Conservation (phyloP, 30 jellyfish, hydroid and myxozoan species). For the Nemopilema nomurai region DNA sequence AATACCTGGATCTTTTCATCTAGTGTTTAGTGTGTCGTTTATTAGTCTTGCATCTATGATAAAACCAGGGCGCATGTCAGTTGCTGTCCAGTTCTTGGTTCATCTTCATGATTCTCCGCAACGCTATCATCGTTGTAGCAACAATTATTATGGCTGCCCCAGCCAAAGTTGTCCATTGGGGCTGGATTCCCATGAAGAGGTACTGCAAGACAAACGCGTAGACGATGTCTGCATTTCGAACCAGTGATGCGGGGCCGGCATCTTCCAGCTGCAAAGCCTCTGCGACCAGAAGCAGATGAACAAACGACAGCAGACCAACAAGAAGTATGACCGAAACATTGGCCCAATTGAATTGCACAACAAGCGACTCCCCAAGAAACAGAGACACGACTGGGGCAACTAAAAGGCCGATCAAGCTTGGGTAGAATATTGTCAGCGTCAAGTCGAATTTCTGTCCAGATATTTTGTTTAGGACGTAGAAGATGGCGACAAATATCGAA, state of each 20-base stretch:
- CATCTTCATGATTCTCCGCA: slow-evolving; percentile 39
- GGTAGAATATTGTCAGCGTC: slow-evolving; percentile 70
- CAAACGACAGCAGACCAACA: slow-evolving; percentile 81
- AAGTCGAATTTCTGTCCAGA: slow-evolving; percentile 70
- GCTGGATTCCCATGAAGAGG: slow-evolving; percentile 64
- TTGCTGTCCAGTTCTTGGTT: slow-evolving; percentile 3
- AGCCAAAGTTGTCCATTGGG: slow-evolving; percentile 68
- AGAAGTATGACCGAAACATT: slow-evolving; percentile 49
- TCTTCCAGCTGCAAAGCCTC: slow-evolving; percentile 87
- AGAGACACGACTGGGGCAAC: slow-evolving; percentile 56
- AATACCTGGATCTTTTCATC: too few species aligned
- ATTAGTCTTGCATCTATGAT: too few species aligned
- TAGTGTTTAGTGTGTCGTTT: too few species aligned
- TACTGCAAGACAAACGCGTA: slow-evolving; percentile 82
- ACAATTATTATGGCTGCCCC: slow-evolving; percentile 73
- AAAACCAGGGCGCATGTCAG: neutral
- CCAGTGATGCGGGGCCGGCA: slow-evolving; percentile 91
- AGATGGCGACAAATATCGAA: slow-evolving; percentile 62
- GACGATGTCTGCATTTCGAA: slow-evolving; percentile 83
- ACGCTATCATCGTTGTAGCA: slow-evolving; percentile 71
- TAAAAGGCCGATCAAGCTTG: slow-evolving; percentile 74
- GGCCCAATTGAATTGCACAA: slow-evolving; percentile 63
- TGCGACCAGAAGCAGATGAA: slow-evolving; percentile 80
- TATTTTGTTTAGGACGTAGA: slow-evolving; percentile 72
- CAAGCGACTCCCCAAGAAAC: slow-evolving; percentile 39